Percentiles rank a stretch among this genome's conserved stretches.
These are phyloP conservation scores for Eurystomus gularis DNA, from an alignment of 2,113 vertebrate species.

Conservation along the genomic window DNA sequence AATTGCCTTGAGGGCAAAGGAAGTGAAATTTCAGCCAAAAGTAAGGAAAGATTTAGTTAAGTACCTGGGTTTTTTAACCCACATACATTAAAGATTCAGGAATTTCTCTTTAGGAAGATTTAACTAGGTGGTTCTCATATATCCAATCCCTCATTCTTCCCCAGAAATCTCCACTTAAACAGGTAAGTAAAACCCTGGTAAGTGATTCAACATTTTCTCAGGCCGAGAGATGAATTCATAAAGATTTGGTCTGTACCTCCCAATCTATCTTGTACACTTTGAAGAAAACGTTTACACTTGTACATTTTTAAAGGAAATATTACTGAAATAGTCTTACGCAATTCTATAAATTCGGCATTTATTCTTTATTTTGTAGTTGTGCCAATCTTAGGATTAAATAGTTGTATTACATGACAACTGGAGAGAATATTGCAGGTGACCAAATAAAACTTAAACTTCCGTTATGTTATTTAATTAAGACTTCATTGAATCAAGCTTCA, in stretches of 20 bases:
- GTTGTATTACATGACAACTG: background rate
- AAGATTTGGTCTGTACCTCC: background rate
- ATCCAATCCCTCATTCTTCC: background rate
- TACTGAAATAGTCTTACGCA: background rate
- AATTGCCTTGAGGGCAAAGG: background rate
- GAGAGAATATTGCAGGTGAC: background rate
- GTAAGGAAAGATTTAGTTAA: background rate
- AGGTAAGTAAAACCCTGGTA: background rate
- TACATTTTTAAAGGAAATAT: background rate
- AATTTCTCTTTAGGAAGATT: background rate
- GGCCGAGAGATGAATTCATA: background rate
- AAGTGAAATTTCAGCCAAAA: background rate
- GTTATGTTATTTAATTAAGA: background rate
- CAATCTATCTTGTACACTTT: background rate
- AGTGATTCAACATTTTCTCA: background rate
- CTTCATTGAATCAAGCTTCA: background rate
- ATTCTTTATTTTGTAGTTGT: background rate
- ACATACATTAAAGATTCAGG: background rate
- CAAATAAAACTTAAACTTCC: background rate
- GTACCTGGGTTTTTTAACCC: background rate
- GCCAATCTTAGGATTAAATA: background rate
- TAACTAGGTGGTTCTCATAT: background rate
- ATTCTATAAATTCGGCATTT: background rate
- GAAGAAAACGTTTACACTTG: background rate
- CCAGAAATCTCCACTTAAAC: background rate